Conservation (phyloP, 2,888 invertebrate genomes). For the Dolomedes plantarius region DNA sequence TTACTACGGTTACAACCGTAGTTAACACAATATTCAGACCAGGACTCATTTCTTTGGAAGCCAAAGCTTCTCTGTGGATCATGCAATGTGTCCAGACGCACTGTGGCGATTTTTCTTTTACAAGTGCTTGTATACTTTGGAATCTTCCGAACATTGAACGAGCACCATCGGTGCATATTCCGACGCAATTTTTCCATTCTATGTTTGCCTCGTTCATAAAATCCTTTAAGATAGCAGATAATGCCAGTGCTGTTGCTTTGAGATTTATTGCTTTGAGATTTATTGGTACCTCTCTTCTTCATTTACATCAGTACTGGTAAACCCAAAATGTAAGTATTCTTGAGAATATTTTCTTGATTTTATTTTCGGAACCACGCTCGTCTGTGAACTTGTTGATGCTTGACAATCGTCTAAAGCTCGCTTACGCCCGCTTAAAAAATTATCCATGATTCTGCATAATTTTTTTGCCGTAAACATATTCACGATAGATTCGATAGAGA, state of each 20-base stretch:
- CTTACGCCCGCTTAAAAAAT: too few species aligned
- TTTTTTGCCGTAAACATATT: too few species aligned
- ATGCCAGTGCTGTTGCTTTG: slow-evolving; percentile 11
- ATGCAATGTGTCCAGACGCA: slow-evolving; percentile 22
- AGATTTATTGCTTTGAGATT: too few species aligned
- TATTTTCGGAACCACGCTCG: too few species aligned
- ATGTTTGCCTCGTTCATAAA: slow-evolving; percentile 52
- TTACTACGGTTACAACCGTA: slow-evolving; percentile 24
- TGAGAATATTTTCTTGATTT: too few species aligned
- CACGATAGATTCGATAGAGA: too few species aligned
- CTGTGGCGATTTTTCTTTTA: slow-evolving; percentile 31
- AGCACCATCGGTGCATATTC: slow-evolving; percentile 40
- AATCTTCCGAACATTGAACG: slow-evolving; percentile 34
- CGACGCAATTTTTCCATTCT: slow-evolving; percentile 45
- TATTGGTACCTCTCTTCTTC: too few species aligned
- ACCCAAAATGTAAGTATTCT: too few species aligned
- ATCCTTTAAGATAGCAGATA: slow-evolving; percentile 35
- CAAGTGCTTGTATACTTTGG: slow-evolving; percentile 34
- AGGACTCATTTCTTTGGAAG: slow-evolving; percentile 37
- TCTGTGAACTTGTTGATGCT: too few species aligned
- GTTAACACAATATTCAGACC: slow-evolving; percentile 31
- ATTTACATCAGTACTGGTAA: too few species aligned
- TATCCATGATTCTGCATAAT: too few species aligned
- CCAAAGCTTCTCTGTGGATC: slow-evolving; percentile 34
- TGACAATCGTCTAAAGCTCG: too few species aligned